Evolutionary conservation across 2,113 vertebrate species (phyloP).

Genomic region (Xenopus laevis): DNA sequence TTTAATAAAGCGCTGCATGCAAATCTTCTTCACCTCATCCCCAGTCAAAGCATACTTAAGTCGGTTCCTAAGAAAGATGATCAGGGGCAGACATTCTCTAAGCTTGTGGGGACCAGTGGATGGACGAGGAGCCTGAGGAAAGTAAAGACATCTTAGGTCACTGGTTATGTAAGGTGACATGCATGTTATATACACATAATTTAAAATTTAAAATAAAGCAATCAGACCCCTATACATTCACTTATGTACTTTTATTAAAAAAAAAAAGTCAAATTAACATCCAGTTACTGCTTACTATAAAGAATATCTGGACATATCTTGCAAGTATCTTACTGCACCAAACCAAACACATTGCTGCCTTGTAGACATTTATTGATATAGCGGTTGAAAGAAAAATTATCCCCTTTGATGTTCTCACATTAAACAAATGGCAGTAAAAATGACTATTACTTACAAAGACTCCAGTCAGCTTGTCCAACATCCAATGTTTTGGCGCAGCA

Average conservation of each 20-base stretch:
- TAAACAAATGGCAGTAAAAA: neutral
- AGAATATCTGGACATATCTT: no score
- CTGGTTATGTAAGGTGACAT: conserved; percentile 45
- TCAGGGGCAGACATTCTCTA: conserved; percentile 94
- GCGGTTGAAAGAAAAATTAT: no score
- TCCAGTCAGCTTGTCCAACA: conserved; percentile 94
- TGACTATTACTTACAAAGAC: conserved; percentile 82
- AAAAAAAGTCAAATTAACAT: conserved; percentile 78
- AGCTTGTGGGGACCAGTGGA: conserved; percentile 97
- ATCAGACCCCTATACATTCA: no score
- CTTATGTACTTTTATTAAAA: neutral
- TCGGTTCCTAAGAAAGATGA: conserved; percentile 95
- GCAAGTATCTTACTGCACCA: no score
- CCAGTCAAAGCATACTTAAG: conserved; percentile 95
- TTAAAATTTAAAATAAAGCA: no score
- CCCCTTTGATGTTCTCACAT: no score
- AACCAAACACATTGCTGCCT: no score
- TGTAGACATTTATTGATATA: no score
- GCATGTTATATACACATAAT: conserved; percentile 42
- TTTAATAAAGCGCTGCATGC: conserved; percentile 98
- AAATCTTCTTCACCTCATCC: conserved; percentile 98
- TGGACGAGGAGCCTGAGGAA: conserved; percentile 86
- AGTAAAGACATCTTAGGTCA: neutral
- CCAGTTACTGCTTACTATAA: no score
- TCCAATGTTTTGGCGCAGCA: conserved; percentile 94